These are phyloP conservation scores for Eptesicus fuscus DNA, from an alignment of 2,113 vertebrate species.

Conservation along the genomic window DNA sequence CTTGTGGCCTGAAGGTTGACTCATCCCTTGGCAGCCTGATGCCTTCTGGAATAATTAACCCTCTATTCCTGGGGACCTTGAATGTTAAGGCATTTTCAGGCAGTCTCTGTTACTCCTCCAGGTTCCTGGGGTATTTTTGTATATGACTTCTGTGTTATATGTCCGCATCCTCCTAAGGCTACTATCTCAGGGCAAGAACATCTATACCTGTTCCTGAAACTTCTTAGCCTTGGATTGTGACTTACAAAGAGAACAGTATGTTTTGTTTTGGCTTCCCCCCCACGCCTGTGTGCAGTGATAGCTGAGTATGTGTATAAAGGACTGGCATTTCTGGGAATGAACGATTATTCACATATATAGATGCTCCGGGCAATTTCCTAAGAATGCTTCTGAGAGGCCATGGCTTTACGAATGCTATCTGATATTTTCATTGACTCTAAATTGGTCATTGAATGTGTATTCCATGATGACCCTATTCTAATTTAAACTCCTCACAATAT, in stretches of 20 bases:
- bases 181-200: neutral
- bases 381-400: neutral
- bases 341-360: neutral
- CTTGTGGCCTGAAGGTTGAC: neutral
- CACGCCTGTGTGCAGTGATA: neutral
- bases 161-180: neutral
- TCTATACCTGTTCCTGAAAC: neutral
- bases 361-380: neutral
- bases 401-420: neutral
- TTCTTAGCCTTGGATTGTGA: slow-evolving; percentile 33
- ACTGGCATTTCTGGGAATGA: neutral
- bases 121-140: neutral
- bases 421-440: neutral
- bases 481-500: neutral
- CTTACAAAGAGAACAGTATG: neutral
- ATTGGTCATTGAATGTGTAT: neutral
- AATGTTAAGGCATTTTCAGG: neutral
- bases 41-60: neutral
- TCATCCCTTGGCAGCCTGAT: neutral
- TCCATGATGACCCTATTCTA: neutral
- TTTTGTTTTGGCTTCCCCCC: neutral
- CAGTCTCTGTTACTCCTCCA: neutral
- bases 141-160: neutral
- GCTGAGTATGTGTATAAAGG: neutral
- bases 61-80: neutral